A percentile compares a stretch with the other conserved stretches of the same genome.
These are phyloP conservation scores for Pemphigus obesinymphae DNA, from an alignment of 1,140 invertebrate genomes.

Conservation along the genomic window DNA sequence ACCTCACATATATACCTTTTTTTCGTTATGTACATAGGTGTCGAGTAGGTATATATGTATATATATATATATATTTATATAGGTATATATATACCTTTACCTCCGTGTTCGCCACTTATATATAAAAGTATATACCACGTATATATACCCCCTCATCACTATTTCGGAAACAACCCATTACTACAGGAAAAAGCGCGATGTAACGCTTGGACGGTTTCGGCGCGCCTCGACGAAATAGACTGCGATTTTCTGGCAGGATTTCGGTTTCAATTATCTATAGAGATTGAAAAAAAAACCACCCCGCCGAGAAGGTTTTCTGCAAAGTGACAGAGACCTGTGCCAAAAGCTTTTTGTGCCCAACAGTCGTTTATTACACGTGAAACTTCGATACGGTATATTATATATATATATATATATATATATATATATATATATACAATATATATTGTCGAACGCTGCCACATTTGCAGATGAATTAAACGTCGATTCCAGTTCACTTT, in stretches of 20 bases:
- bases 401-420: not conserved
- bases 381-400: not conserved
- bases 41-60: no score
- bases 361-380: constrained; percentile 8
- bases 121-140: no score
- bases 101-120: not conserved
- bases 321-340: constrained; percentile 32
- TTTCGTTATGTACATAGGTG: no score
- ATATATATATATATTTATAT: no score
- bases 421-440: no score
- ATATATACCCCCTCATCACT: not conserved
- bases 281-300: constrained; percentile 16
- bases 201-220: constrained; percentile 18
- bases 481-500: not conserved
- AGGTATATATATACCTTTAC: not conserved
- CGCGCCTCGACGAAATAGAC: not conserved
- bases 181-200: constrained; percentile 21
- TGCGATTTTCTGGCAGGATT: constrained; percentile 25
- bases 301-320: not conserved
- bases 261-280: constrained; percentile 34
- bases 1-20: no score
- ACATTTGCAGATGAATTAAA: not conserved
- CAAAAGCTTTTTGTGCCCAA: constrained; percentile 31
- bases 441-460: no score
- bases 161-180: constrained; percentile 22